A percentile compares a stretch with the other conserved stretches of the same genome.
These are phyloP conservation scores for Dryobota labecula DNA, from an alignment of 2,888 invertebrate genomes.

Conservation along the genomic window DNA sequence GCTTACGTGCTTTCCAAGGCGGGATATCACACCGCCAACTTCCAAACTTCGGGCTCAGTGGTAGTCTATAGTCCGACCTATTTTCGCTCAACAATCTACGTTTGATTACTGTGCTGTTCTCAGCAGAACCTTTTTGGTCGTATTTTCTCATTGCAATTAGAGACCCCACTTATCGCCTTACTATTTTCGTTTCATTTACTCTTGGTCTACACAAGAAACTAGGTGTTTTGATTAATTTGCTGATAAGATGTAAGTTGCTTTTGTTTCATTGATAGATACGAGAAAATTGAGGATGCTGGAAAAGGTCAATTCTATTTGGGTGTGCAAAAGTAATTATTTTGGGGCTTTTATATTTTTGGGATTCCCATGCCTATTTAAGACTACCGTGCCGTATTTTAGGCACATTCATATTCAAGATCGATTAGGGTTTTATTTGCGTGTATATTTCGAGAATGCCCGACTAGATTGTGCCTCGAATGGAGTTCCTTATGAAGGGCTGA, in stretches of 20 bases:
- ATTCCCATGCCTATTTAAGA: constrained; percentile 18
- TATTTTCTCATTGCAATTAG: constrained; percentile 72
- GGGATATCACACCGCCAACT: too few species aligned
- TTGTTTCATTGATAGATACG: constrained; percentile 44
- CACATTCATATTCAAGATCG: constrained; percentile 13
- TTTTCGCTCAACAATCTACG: constrained; percentile 62
- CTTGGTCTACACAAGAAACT: constrained; percentile 20
- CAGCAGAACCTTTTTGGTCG: constrained; percentile 68
- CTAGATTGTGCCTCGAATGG: background rate
- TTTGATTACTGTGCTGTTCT: constrained; percentile 64
- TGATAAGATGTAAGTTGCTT: constrained; percentile 27
- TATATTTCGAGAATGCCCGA: background rate
- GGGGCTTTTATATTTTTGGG: constrained; percentile 16
- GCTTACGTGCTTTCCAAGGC: too few species aligned
- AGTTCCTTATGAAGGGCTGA: background rate
- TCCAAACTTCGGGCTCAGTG: too few species aligned
- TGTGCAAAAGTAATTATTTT: constrained; percentile 32
- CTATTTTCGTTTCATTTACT: constrained; percentile 57
- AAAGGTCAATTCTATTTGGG: constrained; percentile 28
- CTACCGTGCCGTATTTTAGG: background rate
- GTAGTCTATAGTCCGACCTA: constrained; percentile 31
- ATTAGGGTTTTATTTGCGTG: background rate
- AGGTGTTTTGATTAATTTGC: constrained; percentile 43
- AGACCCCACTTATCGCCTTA: constrained; percentile 62
- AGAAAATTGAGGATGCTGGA: constrained; percentile 12